Conservation (phyloP, 2,797 vertebrate genomes). For the Pantherophis vulpinus region DNA sequence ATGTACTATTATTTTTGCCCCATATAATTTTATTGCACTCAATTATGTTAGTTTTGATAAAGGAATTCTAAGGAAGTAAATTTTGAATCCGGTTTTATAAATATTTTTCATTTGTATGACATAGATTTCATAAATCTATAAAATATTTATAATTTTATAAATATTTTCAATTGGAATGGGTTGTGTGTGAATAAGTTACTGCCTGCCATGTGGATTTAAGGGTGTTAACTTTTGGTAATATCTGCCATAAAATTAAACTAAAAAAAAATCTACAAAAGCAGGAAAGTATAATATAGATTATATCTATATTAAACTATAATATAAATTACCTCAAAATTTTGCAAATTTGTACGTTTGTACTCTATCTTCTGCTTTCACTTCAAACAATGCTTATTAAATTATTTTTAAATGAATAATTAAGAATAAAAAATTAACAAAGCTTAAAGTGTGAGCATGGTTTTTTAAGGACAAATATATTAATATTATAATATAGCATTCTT, state of each 20-base stretch:
- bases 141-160: neutral
- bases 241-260: neutral
- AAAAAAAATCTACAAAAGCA: neutral
- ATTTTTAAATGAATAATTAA: conserved; percentile 23
- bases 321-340: conserved; percentile 10
- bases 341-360: conserved; percentile 32
- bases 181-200: neutral
- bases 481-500: conserved; percentile 4
- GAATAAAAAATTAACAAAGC: conserved; percentile 13
- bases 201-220: neutral
- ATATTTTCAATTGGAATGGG: neutral
- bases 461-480: neutral
- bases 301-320: neutral
- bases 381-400: conserved; percentile 31
- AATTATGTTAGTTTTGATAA: conserved; percentile 9
- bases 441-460: conserved; percentile 30
- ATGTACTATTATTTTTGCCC: conserved; percentile 35
- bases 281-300: neutral
- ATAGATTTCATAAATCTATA: neutral
- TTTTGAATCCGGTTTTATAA: neutral
- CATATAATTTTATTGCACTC: conserved; percentile 18
- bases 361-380: conserved; percentile 23
- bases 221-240: neutral
- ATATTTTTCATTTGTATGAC: neutral
- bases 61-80: conserved; percentile 18